Percentiles rank a stretch among this genome's conserved stretches.
Conservation (phyloP, 37 sponge, comb jelly and placozoan species). For the Spongia lamella region DNA sequence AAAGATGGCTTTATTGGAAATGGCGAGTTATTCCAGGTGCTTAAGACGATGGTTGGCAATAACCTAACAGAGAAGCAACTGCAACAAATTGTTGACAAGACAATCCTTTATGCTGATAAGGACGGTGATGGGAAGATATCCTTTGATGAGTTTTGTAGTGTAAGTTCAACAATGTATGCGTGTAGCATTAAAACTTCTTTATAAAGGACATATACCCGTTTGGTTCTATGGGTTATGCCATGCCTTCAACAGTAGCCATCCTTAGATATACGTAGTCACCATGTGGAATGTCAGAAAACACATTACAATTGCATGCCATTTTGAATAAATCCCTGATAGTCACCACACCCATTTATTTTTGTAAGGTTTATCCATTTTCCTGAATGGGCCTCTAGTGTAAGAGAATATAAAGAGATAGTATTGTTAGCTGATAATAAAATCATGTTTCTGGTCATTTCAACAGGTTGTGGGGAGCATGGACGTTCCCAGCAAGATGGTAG, state of each 20-base stretch:
- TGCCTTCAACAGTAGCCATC: too few species aligned
- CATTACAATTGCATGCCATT: too few species aligned
- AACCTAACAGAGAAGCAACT: slow-evolving; percentile 97
- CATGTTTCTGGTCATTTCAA: background rate
- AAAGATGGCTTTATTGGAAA: slow-evolving; percentile 98
- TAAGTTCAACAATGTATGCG: slow-evolving; percentile 24
- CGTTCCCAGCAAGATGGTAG: slow-evolving; percentile 71
- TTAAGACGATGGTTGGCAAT: slow-evolving; percentile 99
- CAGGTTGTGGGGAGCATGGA: slow-evolving; percentile 79
- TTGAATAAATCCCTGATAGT: too few species aligned
- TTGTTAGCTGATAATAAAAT: background rate
- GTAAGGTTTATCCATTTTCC: background rate
- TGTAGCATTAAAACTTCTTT: background rate
- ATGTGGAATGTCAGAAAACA: too few species aligned
- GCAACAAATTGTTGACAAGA: slow-evolving; percentile 99
- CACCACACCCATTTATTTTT: too few species aligned
- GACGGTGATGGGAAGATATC: slow-evolving; percentile 99
- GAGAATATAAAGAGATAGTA: background rate
- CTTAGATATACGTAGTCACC: too few species aligned
- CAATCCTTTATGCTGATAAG: slow-evolving; percentile 96
- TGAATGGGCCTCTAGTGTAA: background rate
- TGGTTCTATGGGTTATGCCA: too few species aligned
- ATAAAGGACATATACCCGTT: too few species aligned
- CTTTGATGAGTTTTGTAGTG: slow-evolving; percentile 90
- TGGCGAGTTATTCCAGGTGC: slow-evolving; percentile 95